Conservation (phyloP, 2,797 vertebrate species). For the Enteromius fasciolatus region DNA sequence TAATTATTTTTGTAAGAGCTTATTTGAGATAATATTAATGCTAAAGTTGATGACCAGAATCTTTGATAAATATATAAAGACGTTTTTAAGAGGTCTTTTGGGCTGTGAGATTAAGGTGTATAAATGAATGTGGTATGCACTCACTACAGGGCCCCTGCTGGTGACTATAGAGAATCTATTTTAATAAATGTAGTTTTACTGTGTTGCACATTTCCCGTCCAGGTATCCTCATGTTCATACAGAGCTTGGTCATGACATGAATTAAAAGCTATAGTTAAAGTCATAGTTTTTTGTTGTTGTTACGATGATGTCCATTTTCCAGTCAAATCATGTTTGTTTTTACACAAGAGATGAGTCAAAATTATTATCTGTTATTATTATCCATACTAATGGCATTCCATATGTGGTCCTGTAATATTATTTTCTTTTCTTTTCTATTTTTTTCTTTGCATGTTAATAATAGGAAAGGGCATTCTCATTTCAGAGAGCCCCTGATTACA, state of each 20-base stretch:
- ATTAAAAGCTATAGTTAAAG: neutral
- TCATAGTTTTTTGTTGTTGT: neutral
- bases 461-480: neutral
- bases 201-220: slow-evolving; percentile 7
- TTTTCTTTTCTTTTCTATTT: neutral
- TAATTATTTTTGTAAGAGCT: too few relatives aligned
- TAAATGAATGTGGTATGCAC: neutral
- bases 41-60: neutral
- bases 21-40: too few relatives aligned
- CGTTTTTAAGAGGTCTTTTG: neutral
- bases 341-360: neutral
- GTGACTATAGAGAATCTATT: neutral
- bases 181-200: neutral
- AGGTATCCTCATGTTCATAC: neutral
- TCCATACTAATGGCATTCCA: neutral
- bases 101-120: neutral
- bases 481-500: neutral
- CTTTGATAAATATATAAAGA: neutral
- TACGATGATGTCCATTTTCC: neutral
- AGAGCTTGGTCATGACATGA: neutral
- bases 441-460: neutral
- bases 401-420: neutral
- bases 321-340: neutral
- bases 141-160: neutral
- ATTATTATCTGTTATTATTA: neutral